These are phyloP conservation scores for Andinoacara biseriatus DNA, from an alignment of 2,113 vertebrate genomes.

Conservation along the genomic window DNA sequence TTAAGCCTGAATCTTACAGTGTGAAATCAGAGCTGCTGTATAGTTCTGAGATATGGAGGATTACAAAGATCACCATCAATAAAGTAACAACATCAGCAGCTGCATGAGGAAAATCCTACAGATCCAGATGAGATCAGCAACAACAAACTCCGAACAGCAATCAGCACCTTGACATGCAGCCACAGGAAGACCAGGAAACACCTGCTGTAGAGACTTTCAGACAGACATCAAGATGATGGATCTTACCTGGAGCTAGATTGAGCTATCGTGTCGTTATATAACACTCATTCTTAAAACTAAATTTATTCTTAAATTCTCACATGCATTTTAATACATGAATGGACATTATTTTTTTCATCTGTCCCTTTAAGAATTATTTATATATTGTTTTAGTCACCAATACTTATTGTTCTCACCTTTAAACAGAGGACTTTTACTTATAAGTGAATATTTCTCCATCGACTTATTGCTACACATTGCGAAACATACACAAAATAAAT, in stretches of 20 bases:
- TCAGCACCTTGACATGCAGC: not conserved
- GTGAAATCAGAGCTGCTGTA: not conserved
- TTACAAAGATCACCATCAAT: no score
- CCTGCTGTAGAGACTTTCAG: not conserved
- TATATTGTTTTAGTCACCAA: not conserved
- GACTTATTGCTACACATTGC: not conserved
- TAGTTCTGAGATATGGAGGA: no score
- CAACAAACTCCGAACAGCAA: not conserved
- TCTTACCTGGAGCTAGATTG: not conserved
- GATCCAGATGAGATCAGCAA: not conserved
- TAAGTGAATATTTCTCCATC: not conserved
- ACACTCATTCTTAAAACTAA: not conserved
- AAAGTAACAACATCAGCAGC: not conserved
- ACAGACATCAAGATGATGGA: not conserved
- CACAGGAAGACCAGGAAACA: not conserved
- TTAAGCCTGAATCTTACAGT: not conserved
- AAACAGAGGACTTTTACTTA: not conserved
- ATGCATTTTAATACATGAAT: not conserved
- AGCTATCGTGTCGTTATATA: not conserved
- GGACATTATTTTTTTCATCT: not conserved
- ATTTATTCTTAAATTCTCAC: not conserved
- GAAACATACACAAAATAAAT: not conserved
- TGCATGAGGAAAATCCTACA: not conserved
- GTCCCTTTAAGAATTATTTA: not conserved
- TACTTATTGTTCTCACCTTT: not conserved